Conservation (phyloP, 2,113 vertebrate species). For the Actinemys pallida region DNA sequence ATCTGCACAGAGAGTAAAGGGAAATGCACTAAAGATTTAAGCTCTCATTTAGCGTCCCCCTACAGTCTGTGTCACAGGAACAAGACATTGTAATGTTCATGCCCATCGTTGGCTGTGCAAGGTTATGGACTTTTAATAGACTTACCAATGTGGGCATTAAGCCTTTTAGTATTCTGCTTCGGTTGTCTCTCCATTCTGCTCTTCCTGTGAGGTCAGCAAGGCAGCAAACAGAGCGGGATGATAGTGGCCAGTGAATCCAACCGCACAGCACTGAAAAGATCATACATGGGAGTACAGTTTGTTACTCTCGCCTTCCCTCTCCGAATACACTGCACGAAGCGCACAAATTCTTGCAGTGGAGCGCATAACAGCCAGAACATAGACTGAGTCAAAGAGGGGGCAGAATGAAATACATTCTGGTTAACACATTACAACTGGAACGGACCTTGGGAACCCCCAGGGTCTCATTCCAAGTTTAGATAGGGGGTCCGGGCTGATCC, state of each 20-base stretch:
- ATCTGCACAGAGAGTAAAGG: background rate
- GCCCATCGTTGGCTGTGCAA: background rate
- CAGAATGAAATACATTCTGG: too few species aligned
- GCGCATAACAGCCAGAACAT: background rate
- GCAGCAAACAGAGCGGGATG: background rate
- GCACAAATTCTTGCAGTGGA: background rate
- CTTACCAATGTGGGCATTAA: slow-evolving; percentile 22
- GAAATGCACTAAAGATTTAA: background rate
- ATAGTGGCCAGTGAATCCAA: background rate
- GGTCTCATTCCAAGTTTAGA: background rate
- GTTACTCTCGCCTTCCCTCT: background rate
- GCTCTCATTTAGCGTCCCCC: background rate
- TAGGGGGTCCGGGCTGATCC: background rate
- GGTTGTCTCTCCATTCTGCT: background rate
- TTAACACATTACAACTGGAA: background rate
- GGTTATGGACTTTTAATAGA: slow-evolving; percentile 23
- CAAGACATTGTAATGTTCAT: slow-evolving; percentile 2
- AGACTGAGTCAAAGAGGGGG: background rate
- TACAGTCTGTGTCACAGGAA: background rate
- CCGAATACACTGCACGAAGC: background rate
- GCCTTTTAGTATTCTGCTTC: slow-evolving; percentile 24
- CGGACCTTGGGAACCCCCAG: background rate
- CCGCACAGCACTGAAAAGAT: background rate
- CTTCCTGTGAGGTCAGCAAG: slow-evolving; percentile 1
- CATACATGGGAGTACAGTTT: background rate